These are phyloP conservation scores for Tympanuchus pallidicinctus DNA, from an alignment of 2,113 vertebrate genomes.

Conservation along the genomic window DNA sequence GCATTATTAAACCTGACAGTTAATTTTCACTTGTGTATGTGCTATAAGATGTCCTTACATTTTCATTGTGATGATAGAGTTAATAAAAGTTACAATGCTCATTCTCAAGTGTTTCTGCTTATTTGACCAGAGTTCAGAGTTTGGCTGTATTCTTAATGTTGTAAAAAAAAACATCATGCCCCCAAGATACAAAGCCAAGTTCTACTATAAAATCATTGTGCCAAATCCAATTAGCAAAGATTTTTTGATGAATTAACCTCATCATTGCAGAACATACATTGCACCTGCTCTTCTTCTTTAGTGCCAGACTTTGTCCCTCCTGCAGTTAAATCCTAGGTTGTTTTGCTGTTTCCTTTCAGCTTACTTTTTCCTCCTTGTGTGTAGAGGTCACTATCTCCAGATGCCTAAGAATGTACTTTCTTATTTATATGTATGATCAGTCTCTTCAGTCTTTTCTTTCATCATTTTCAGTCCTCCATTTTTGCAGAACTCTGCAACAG, in stretches of 20 bases:
- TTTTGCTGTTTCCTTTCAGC: slow-evolving; percentile 41
- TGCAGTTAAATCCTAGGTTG: slow-evolving; percentile 13
- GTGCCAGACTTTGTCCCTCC: slow-evolving; percentile 26
- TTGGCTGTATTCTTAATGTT: background rate
- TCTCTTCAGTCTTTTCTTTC: slow-evolving; percentile 44
- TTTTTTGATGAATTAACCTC: slow-evolving; percentile 61
- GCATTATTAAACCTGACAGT: background rate
- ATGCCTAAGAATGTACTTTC: slow-evolving; percentile 38
- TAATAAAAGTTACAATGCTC: background rate
- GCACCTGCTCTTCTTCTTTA: slow-evolving; percentile 48
- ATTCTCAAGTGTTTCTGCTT: background rate
- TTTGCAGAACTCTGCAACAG: slow-evolving; percentile 24
- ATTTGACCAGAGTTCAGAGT: background rate
- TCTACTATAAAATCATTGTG: slow-evolving; percentile 2
- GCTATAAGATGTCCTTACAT: background rate
- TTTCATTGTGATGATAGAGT: background rate
- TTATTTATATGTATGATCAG: slow-evolving; percentile 50
- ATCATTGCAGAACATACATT: background rate
- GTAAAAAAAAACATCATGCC: background rate
- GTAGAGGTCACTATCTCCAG: slow-evolving; percentile 37
- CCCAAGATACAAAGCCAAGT: background rate
- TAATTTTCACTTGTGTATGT: background rate
- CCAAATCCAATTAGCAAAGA: slow-evolving; percentile 63
- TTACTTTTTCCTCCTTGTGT: slow-evolving; percentile 27
- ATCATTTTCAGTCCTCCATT: slow-evolving; percentile 5